Conservation (phyloP, 2,113 vertebrate species). For the Microcebus ravelobensis region DNA sequence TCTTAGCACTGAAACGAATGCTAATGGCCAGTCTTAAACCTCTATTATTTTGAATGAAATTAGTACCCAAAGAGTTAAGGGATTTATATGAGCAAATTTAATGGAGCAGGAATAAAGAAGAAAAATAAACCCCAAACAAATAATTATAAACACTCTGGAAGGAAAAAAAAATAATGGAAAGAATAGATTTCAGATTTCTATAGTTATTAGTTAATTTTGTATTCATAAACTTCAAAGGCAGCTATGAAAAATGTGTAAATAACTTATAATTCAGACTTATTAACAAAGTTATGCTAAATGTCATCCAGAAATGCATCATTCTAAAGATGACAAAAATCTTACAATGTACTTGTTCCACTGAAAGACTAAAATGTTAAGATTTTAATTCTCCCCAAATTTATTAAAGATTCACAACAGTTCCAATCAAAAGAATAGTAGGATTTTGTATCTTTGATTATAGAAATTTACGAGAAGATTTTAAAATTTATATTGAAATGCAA, state of each 20-base stretch:
- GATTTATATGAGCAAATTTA: slow-evolving; percentile 56
- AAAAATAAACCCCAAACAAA: slow-evolving; percentile 4
- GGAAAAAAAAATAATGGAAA: not conserved
- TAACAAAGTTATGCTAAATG: not conserved
- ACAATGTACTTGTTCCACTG: not conserved
- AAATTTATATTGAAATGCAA: not conserved
- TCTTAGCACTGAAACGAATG: slow-evolving; percentile 76
- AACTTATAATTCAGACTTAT: not conserved
- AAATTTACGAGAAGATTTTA: not conserved
- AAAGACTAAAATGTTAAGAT: not conserved
- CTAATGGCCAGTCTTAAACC: slow-evolving; percentile 60
- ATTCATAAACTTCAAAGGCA: not conserved
- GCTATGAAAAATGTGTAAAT: not conserved
- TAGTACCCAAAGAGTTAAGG: not conserved
- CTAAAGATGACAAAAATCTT: not conserved
- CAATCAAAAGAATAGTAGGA: not conserved
- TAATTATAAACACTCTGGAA: not conserved
- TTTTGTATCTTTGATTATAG: not conserved
- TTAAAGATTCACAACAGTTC: not conserved
- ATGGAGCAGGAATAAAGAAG: slow-evolving; percentile 34
- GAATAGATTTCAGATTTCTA: not conserved
- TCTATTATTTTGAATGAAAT: slow-evolving; percentile 40
- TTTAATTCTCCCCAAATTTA: not conserved
- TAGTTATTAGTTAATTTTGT: not conserved
- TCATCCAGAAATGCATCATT: not conserved